phyloP scores from a whole-genome alignment of 2,113 vertebrate genomes.

The Phodopus roborovskii region DNA sequence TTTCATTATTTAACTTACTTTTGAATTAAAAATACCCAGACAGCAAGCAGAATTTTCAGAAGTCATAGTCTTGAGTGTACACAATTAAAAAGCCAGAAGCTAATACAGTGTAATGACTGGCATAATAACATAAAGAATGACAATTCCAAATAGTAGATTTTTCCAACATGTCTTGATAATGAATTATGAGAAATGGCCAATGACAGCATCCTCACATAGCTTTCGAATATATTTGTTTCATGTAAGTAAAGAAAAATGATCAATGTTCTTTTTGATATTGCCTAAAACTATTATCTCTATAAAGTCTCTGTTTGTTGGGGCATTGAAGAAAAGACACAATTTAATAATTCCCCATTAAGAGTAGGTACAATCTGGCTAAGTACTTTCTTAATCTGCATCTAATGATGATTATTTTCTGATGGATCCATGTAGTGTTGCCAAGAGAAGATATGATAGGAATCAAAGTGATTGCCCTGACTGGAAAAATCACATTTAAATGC shows the following conservation, averaged over 20 bases:
- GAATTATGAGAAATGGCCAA: not conserved
- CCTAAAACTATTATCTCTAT: not conserved
- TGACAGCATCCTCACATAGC: not conserved
- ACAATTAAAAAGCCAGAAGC: conserved; percentile 65
- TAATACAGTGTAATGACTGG: conserved; percentile 35
- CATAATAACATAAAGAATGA: conserved; percentile 36
- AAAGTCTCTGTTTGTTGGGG: not conserved
- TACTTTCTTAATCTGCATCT: not conserved
- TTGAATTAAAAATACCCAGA: conserved; percentile 69
- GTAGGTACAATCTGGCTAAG: not conserved
- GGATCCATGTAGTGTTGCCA: not conserved
- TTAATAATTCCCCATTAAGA: not conserved
- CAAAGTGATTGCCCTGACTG: conserved; percentile 3
- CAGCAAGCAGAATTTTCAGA: conserved; percentile 58
- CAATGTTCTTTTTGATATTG: conserved; percentile 39
- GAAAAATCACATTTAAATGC: not conserved
- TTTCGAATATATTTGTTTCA: not conserved
- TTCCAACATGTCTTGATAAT: conserved; percentile 39
- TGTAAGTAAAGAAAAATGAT: not conserved
- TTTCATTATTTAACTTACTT: conserved; percentile 71
- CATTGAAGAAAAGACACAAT: not conserved
- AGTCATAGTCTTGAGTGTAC: conserved; percentile 44
- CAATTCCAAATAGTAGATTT: conserved; percentile 9
- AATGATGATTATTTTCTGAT: conserved; percentile 16
- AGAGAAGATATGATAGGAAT: conserved; percentile 17